These are phyloP conservation scores for Conus betulinus DNA, from an alignment of 1,140 invertebrate genomes.

Conservation along the genomic window DNA sequence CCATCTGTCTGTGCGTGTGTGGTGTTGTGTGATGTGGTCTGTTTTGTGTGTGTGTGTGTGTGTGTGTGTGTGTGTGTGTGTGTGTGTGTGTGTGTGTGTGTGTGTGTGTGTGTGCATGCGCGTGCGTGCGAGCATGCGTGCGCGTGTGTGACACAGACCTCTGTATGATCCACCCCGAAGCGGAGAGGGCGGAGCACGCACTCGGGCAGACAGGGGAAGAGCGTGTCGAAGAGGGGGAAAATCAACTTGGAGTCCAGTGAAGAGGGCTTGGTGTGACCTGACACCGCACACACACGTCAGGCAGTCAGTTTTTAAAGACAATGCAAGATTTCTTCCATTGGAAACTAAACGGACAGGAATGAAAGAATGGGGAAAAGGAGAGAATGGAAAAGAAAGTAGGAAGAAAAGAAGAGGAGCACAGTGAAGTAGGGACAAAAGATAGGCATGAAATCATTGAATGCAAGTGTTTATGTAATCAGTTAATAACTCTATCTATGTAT, in stretches of 20 bases:
- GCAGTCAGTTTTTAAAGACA: neutral
- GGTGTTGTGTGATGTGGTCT: neutral
- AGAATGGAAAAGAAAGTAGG: neutral
- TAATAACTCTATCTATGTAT: neutral
- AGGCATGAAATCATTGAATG: neutral
- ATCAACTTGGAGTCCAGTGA: slow-evolving; percentile 56
- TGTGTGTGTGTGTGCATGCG: no score
- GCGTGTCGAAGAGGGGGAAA: slow-evolving; percentile 62
- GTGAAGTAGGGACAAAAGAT: neutral
- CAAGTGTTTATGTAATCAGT: no score
- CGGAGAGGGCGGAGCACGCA: slow-evolving; percentile 52
- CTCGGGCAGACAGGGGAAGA: slow-evolving; percentile 64
- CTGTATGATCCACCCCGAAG: slow-evolving; percentile 58
- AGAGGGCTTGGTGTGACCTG: slow-evolving; percentile 55
- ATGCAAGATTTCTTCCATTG: neutral
- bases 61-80: neutral
- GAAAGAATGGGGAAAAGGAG: neutral
- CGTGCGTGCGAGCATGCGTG: no score
- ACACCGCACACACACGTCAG: neutral
- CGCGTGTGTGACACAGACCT: slow-evolving; percentile 18
- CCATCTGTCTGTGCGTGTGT: no score
- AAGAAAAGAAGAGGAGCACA: neutral
- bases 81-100: neutral
- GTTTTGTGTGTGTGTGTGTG: neutral
- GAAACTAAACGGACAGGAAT: no score